A percentile compares a stretch with the other conserved stretches of the same genome.
Conservation (phyloP, 64 coral and sea anemone genomes). For the Cladopsammia gracilis region DNA sequence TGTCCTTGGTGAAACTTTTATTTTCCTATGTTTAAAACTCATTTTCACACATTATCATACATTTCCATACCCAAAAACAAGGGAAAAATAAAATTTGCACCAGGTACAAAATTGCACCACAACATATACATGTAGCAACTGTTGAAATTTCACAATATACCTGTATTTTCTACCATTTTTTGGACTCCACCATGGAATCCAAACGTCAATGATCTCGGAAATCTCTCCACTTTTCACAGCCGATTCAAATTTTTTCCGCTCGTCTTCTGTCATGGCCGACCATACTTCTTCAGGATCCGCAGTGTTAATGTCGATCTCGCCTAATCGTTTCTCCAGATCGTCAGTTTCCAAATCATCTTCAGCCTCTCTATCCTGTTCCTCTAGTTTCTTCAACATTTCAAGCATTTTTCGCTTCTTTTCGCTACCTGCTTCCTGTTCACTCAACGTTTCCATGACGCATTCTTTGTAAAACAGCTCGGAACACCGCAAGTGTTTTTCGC, state of each 20-base stretch:
- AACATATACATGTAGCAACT: too few relatives aligned
- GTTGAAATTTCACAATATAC: neutral
- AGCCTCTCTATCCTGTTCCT: conserved; percentile 55
- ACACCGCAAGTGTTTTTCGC: conserved; percentile 88
- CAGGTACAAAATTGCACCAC: too few relatives aligned
- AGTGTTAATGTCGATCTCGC: conserved; percentile 65
- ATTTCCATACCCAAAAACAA: too few relatives aligned
- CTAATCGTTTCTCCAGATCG: conserved; percentile 84
- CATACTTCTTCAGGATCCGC: conserved; percentile 67
- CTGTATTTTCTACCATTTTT: conserved; percentile 6
- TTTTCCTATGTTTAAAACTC: too few relatives aligned
- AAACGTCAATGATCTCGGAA: conserved; percentile 60
- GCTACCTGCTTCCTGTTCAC: conserved; percentile 15
- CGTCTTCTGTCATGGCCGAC: conserved; percentile 70
- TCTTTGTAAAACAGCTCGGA: conserved; percentile 93
- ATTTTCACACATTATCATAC: too few relatives aligned
- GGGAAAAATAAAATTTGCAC: too few relatives aligned
- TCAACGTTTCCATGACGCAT: conserved; percentile 75
- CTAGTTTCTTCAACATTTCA: conserved; percentile 80
- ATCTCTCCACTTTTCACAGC: conserved; percentile 75
- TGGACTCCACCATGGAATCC: conserved; percentile 90
- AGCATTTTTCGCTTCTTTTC: conserved; percentile 80
- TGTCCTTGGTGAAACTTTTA: too few relatives aligned
- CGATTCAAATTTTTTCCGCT: conserved; percentile 80
- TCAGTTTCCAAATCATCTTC: conserved; percentile 19